Base-by-base conservation (phyloP, 2,888 invertebrate species). In the Eurois occulta region DNA sequence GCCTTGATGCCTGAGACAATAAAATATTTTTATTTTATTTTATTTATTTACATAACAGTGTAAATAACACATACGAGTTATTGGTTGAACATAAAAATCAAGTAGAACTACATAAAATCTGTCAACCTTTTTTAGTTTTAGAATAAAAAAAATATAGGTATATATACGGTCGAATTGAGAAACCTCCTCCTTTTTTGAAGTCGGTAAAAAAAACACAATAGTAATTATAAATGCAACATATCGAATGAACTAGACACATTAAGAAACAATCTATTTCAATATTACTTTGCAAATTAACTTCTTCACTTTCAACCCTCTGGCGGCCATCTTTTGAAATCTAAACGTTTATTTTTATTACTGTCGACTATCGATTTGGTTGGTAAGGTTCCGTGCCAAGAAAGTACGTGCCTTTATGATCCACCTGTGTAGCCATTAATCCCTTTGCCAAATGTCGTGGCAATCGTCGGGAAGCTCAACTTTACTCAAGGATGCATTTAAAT, bases 251-350 rank as follows among this genome's bases (percentile, higher is more conserved):
- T 41, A 55, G 48, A 16, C 24, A 43, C 24, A 76, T 32, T 70
- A 74, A 16, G n/a, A 1, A 38, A 3, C 24, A 1, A 74, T 90
- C 88, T 85, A 89, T 93, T 92, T 91, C 90, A 91, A 92, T 93
- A 91, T 91, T 91, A 88, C 90, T 89, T 90, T 18, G 88, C 90
- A 91, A 91, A 93, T 92, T 91, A 91, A 92, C 92, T 93, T 93
- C 84, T 86, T 90, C 90, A 87, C 21, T 41, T 46, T 46, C 55
- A 81, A 70, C 52, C 66, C 69, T 82, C 77, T 55, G 55, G 76
- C n/a, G 38, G 21, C 58, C 1, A 73, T 55, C 69, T 82, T 24
- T 55, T 43, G 6, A 70, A 74, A 76, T 21, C n/a, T 5, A 13
- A 2, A 8, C 55, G 16, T 65, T 77, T 65, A 58, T 48, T 65